Evolutionary conservation across 64 coral and sea anemone species (phyloP).

Genomic region (Actinia equina): DNA sequence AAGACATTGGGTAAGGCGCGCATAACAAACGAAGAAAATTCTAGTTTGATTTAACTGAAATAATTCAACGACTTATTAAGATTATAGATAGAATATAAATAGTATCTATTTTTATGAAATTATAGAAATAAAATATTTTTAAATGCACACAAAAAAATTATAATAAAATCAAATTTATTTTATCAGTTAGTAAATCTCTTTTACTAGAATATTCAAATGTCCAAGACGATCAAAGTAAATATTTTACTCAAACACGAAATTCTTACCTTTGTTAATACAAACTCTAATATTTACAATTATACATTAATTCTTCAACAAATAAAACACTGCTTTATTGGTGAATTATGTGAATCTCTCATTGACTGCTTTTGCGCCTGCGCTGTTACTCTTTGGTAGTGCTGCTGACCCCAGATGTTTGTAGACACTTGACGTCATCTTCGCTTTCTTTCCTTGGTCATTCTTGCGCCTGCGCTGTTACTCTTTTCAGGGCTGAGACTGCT

Average conservation of each 20-base stretch:
- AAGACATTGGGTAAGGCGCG: neutral
- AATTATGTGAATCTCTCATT: too few species aligned
- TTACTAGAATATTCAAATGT: neutral
- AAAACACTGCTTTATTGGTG: neutral
- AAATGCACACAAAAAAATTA: neutral
- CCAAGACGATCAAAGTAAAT: too few species aligned
- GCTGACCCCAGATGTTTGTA: neutral
- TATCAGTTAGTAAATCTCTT: neutral
- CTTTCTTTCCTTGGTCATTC: conserved; percentile 55
- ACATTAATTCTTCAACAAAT: neutral
- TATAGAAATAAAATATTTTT: neutral
- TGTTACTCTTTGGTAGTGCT: conserved; percentile 65
- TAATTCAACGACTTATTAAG: too few species aligned
- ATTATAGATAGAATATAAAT: neutral
- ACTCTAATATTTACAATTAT: neutral
- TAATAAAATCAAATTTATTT: neutral
- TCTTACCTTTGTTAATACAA: neutral
- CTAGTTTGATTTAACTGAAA: neutral
- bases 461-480: conserved; percentile 85
- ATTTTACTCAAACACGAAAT: neutral
- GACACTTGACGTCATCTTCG: conserved; percentile 47
- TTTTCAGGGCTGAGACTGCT: conserved; percentile 58
- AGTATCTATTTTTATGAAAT: neutral
- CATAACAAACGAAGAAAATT: neutral
- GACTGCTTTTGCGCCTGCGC: conserved; percentile 44